Conservation (phyloP, 35 echinoderm and acorn worm species). For the Ophioderma brevispina region DNA sequence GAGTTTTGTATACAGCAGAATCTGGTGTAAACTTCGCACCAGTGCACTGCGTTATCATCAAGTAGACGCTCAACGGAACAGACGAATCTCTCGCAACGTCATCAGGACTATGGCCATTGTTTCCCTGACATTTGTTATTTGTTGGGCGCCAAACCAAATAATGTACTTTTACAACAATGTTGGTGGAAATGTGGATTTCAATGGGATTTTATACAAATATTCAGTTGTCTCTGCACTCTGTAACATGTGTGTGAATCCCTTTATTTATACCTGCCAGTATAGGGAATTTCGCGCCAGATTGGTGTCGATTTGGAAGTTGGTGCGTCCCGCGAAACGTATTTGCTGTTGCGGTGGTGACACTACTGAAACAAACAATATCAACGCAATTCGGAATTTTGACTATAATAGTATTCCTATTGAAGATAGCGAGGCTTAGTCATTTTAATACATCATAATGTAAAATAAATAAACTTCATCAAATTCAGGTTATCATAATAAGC, state of each 20-base stretch:
- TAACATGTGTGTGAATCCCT: slow-evolving; percentile 66
- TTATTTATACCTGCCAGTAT: slow-evolving; percentile 64
- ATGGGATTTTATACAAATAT: neutral
- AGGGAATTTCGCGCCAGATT: slow-evolving; percentile 27
- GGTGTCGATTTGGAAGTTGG: too few species aligned
- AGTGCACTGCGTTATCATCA: neutral
- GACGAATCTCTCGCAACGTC: slow-evolving; percentile 34
- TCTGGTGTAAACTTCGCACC: slow-evolving; percentile 39
- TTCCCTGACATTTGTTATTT: slow-evolving; percentile 52
- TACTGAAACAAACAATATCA: too few species aligned
- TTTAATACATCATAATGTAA: too few species aligned
- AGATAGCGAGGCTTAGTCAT: too few species aligned
- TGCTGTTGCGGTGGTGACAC: too few species aligned
- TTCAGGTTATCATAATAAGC: too few species aligned
- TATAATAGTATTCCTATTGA: too few species aligned
- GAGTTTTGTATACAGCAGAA: slow-evolving; percentile 76
- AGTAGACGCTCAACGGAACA: neutral
- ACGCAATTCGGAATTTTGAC: too few species aligned
- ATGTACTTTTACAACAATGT: slow-evolving; percentile 53
- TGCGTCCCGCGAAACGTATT: too few species aligned
- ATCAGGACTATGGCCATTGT: slow-evolving; percentile 64
- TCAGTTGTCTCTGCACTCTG: slow-evolving; percentile 18
- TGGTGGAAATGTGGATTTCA: slow-evolving; percentile 41
- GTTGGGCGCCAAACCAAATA: slow-evolving; percentile 67
- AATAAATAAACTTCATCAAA: too few species aligned